Conservation (phyloP, 2,888 invertebrate genomes). For the Adela reaumurella region DNA sequence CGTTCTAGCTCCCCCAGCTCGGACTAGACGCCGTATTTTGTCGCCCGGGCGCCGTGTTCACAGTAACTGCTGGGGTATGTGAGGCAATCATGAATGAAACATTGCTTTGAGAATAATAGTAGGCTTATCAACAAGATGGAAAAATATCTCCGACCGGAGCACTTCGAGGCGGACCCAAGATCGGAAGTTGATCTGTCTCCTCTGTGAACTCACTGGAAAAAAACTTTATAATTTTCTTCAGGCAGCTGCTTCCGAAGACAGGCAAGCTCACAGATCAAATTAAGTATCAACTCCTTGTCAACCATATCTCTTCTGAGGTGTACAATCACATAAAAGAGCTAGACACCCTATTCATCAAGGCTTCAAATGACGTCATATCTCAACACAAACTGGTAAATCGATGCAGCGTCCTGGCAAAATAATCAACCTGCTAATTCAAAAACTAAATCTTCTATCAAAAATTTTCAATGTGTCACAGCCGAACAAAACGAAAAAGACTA, state of each 20-base stretch:
- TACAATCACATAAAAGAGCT: conserved; percentile 1
- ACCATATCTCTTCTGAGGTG: background rate
- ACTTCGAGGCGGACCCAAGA: background rate
- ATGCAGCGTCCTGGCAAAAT: background rate
- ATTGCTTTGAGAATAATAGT: no score
- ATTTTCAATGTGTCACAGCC: background rate
- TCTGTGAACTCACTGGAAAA: background rate
- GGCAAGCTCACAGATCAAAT: background rate
- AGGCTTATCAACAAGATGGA: background rate
- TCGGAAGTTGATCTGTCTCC: background rate
- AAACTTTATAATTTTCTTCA: background rate
- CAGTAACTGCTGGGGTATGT: no score
- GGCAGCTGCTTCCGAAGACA: conserved; percentile 1
- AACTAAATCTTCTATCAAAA: background rate
- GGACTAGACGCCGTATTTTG: no score
- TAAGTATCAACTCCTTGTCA: background rate
- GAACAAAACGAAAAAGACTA: background rate
- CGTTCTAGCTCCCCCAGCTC: no score
- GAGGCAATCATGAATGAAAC: no score
- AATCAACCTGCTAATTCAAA: background rate
- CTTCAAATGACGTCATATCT: background rate
- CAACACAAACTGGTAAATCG: background rate
- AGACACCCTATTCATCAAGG: background rate
- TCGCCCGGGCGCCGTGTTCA: no score
- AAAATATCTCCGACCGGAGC: background rate